A percentile compares a stretch with the other conserved stretches of the same genome.
These are phyloP conservation scores for Eulimnadia texana DNA, from an alignment of 1,140 invertebrate genomes.

Conservation along the genomic window DNA sequence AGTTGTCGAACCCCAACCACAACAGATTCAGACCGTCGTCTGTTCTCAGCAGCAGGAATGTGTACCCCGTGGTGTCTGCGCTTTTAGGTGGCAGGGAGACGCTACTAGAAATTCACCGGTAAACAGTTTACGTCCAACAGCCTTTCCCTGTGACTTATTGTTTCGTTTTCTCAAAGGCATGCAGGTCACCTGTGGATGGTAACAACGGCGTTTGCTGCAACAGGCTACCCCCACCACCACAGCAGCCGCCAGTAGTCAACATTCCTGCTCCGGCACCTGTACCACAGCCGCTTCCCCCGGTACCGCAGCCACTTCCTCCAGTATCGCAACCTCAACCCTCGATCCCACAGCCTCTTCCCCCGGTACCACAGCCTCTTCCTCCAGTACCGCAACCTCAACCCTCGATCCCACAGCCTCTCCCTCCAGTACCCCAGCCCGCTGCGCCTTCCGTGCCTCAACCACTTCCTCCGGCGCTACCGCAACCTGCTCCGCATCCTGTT, in stretches of 20 bases:
- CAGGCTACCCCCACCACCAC: slow-evolving; percentile 7
- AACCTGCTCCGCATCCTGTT: neutral
- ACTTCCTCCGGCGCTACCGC: slow-evolving; percentile 1
- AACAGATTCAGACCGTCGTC: neutral
- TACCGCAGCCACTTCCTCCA: slow-evolving; percentile 18
- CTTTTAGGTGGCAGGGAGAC: neutral
- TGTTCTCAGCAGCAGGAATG: slow-evolving; percentile 10
- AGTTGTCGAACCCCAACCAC: neutral
- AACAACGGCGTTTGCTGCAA: slow-evolving; percentile 7
- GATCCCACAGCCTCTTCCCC: slow-evolving; percentile 19
- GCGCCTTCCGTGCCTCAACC: slow-evolving; percentile 16
- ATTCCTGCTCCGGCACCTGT: slow-evolving; percentile 16
- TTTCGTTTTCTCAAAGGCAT: neutral
- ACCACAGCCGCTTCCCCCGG: slow-evolving; percentile 16
- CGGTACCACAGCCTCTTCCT: slow-evolving; percentile 15
- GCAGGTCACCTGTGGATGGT: neutral
- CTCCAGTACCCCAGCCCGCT: neutral
- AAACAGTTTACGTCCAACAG: neutral
- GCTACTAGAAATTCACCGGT: neutral
- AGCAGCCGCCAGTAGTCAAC: no score
- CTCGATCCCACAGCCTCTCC: slow-evolving; percentile 11
- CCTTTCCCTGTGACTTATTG: neutral
- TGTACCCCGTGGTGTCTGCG: neutral
- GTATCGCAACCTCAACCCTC: slow-evolving; percentile 10
- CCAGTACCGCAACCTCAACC: slow-evolving; percentile 8